Percentiles rank a stretch among this genome's conserved stretches.
phyloP scores from a whole-genome alignment of 1,140 invertebrate species.

The Drosophila sp. region DNA sequence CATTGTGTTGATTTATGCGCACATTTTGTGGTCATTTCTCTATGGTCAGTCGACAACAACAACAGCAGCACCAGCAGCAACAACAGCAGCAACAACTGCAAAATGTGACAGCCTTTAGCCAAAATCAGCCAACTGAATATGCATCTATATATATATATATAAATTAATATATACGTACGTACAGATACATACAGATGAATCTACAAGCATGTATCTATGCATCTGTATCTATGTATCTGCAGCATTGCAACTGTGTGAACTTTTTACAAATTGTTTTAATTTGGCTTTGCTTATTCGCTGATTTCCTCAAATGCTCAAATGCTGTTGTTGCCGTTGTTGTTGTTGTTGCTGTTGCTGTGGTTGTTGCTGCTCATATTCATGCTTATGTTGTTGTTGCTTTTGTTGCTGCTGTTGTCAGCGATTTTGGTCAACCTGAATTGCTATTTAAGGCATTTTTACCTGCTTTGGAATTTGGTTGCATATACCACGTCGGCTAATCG shows the following conservation, averaged over 20 bases:
- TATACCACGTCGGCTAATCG: slow-evolving; percentile 36
- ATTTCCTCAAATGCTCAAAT: slow-evolving; percentile 17
- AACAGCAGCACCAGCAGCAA: slow-evolving; percentile 15
- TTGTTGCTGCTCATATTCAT: slow-evolving; percentile 31
- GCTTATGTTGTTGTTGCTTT: slow-evolving; percentile 23
- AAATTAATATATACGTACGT: too few relatives aligned
- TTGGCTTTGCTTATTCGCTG: slow-evolving; percentile 32
- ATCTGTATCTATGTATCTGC: slow-evolving; percentile 15
- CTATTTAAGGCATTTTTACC: slow-evolving; percentile 72
- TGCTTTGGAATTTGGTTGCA: slow-evolving; percentile 43
- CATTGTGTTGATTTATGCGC: slow-evolving; percentile 78
- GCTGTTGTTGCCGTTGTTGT: slow-evolving; percentile 12
- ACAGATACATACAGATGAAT: background rate
- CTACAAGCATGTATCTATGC: background rate
- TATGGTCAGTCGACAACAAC: slow-evolving; percentile 44
- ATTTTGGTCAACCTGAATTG: slow-evolving; percentile 42
- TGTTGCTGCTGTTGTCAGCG: slow-evolving; percentile 6
- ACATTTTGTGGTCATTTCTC: slow-evolving; percentile 79
- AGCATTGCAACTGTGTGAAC: slow-evolving; percentile 43
- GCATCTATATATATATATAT: slow-evolving; percentile 34
- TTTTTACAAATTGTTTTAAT: slow-evolving; percentile 56
- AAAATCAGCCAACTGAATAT: slow-evolving; percentile 65
- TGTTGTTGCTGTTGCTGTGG: slow-evolving; percentile 15
- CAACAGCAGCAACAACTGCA: slow-evolving; percentile 23
- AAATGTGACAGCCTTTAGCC: slow-evolving; percentile 78